phyloP scores from a whole-genome alignment of 2,113 vertebrate species.

The Pogona vitticeps region DNA sequence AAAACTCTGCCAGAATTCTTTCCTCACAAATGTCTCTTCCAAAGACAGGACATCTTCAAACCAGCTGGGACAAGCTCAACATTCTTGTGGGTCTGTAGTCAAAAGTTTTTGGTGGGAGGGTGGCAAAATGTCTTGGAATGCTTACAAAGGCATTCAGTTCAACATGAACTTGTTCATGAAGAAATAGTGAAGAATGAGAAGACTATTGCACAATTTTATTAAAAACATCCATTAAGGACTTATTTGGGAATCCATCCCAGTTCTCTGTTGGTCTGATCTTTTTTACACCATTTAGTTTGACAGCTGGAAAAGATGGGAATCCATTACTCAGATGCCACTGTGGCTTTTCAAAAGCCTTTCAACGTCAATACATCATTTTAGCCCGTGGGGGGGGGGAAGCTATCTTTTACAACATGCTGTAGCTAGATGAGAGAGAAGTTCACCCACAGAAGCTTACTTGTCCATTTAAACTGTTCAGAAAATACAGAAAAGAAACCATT shows the following conservation, averaged over 20 bases:
- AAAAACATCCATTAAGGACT: constrained; percentile 6
- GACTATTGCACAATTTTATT: constrained; percentile 7
- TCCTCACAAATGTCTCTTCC: not conserved
- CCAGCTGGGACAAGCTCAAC: not conserved
- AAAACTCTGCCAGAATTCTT: not conserved
- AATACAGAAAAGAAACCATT: not conserved
- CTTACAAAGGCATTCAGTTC: constrained; percentile 30
- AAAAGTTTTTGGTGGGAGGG: not conserved
- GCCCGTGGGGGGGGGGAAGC: too few species aligned
- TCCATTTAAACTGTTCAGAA: not conserved
- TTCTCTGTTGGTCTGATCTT: not conserved
- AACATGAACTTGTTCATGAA: constrained; percentile 16
- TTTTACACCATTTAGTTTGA: constrained; percentile 7
- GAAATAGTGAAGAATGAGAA: fast-evolving
- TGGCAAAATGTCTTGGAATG: not conserved
- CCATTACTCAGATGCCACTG: not conserved
- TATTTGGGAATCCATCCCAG: not conserved
- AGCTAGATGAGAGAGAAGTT: too few species aligned
- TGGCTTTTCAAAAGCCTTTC: not conserved
- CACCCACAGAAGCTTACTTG: not conserved
- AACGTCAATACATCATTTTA: not conserved
- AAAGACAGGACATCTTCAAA: not conserved
- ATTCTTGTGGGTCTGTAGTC: not conserved
- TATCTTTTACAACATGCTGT: not conserved
- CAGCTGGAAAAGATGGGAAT: not conserved